A percentile compares a stretch with the other conserved stretches of the same genome.
Evolutionary conservation across 2,797 vertebrate species (phyloP).

Genomic region (Mormyrus hasselquistii): DNA sequence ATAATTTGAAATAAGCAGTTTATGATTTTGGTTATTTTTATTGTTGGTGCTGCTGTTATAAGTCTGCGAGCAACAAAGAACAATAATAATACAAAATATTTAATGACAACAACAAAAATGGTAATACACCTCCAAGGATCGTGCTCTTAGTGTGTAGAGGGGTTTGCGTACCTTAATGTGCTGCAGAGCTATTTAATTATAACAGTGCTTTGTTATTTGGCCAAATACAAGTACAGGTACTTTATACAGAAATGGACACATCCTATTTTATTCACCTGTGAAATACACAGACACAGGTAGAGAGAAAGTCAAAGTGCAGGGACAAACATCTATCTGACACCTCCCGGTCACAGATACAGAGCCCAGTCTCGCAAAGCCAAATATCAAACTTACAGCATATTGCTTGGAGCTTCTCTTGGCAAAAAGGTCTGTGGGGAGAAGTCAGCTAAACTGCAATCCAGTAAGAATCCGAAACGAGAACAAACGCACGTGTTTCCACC

Average conservation of each 20-base stretch:
- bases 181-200: neutral
- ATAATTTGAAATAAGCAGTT: neutral
- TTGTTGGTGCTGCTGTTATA: neutral
- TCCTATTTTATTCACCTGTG: neutral
- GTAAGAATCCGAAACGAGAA: neutral
- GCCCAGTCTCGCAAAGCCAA: neutral
- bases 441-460: neutral
- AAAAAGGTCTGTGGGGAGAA: neutral
- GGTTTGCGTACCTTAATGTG: neutral
- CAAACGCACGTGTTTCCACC: neutral
- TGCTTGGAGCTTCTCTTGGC: neutral
- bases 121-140: neutral
- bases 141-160: neutral
- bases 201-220: neutral
- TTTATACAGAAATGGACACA: neutral
- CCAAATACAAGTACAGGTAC: neutral
- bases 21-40: neutral
- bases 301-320: neutral
- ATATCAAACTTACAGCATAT: neutral
- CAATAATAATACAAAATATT: neutral
- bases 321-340: neutral
- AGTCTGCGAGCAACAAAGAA: neutral
- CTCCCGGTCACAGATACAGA: neutral
- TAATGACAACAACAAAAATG: neutral
- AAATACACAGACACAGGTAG: neutral